These are phyloP conservation scores for Trimorus sp. DNA, from an alignment of 2,888 invertebrate genomes.

Conservation along the genomic window DNA sequence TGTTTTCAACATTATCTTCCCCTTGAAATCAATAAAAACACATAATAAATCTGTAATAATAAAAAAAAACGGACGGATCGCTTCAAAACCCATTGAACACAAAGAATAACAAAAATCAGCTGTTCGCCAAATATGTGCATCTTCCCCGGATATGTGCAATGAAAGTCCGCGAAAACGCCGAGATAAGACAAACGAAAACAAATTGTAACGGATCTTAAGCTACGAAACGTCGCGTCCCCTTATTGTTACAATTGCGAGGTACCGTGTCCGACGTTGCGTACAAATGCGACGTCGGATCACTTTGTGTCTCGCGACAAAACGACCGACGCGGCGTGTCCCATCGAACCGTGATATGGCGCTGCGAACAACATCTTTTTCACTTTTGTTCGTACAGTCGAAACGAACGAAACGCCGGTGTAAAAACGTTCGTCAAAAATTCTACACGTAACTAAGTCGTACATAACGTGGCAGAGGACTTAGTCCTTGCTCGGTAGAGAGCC, in stretches of 20 bases:
- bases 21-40: no score
- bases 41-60: no score
- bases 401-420: conserved; percentile 8
- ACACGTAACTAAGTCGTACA: conserved; percentile 66
- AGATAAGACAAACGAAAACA: conserved; percentile 41
- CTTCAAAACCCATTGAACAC: not conserved
- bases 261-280: conserved; percentile 23
- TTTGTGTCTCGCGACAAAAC: conserved; percentile 45
- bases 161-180: conserved; percentile 58
- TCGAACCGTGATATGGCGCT: conserved; percentile 39
- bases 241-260: conserved; percentile 43
- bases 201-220: conserved; percentile 16
- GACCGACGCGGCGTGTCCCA: conserved; percentile 34
- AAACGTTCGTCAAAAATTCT: conserved; percentile 38
- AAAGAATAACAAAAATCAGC: no score
- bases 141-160: conserved; percentile 66
- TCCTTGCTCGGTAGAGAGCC: conserved; percentile 67
- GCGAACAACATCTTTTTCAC: conserved; percentile 18
- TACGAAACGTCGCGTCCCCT: conserved; percentile 35
- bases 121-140: conserved; percentile 56
- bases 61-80: no score
- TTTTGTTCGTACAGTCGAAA: not conserved
- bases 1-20: no score
- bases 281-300: conserved; percentile 43
- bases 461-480: conserved; percentile 65